Evolutionary conservation across 2,888 invertebrate genomes (phyloP).

Genomic region (Meghimatium bilineatum): DNA sequence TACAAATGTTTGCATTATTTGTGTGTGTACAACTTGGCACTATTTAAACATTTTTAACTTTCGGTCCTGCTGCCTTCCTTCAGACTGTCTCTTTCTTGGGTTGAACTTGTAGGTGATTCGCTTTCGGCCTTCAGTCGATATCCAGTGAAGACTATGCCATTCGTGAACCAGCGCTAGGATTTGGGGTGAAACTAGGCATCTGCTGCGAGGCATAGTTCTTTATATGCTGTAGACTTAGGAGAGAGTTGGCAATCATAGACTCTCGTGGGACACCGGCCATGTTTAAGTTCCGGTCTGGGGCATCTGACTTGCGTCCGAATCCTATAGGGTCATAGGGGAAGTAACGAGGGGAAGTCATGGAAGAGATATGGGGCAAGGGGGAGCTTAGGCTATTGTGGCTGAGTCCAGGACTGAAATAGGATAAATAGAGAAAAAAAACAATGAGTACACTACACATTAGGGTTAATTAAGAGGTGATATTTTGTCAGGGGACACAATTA

Average conservation of each 20-base stretch:
- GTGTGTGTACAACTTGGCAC: constrained; percentile 1
- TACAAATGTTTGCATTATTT: neutral
- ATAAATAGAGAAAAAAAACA: neutral
- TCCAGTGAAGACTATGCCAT: constrained; percentile 61
- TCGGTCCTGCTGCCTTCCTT: neutral
- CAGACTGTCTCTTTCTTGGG: neutral
- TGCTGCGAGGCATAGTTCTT: constrained; percentile 83
- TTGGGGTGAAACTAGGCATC: constrained; percentile 69
- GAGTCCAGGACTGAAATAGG: constrained; percentile 58
- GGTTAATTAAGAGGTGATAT: too few relatives aligned
- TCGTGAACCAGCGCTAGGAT: constrained; percentile 66
- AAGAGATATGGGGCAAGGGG: constrained; percentile 74
- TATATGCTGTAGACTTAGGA: constrained; percentile 90
- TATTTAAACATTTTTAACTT: neutral
- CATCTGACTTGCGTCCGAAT: constrained; percentile 86
- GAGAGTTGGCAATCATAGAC: constrained; percentile 70
- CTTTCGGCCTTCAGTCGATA: constrained; percentile 44
- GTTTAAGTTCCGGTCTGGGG: constrained; percentile 68
- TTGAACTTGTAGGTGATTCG: neutral
- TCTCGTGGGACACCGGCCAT: constrained; percentile 64
- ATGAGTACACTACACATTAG: too few relatives aligned
- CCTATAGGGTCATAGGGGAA: constrained; percentile 93
- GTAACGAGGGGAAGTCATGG: constrained; percentile 76
- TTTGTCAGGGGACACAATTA: too few relatives aligned
- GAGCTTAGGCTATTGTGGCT: constrained; percentile 69